Base-by-base conservation (phyloP, 2,888 invertebrate genomes). In the Scaptomyza cyrtandrae region DNA sequence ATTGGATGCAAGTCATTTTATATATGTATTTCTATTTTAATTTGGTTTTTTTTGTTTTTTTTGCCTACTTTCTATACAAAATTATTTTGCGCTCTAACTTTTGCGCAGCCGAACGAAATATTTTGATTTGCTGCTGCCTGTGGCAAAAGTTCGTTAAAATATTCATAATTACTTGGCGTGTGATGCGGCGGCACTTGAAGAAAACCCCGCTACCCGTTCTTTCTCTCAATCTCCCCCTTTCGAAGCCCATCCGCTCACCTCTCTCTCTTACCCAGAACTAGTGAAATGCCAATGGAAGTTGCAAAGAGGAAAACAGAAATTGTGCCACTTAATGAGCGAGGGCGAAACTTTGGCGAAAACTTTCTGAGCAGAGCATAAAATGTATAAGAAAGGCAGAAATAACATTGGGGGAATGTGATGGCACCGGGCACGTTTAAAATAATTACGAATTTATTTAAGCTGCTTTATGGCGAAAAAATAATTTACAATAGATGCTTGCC, bases 371-470 rank as follows among this genome's bases (percentile, higher is more conserved):
- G 50, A 61, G 61, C 78, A 64, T 45, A 49, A 72, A 79, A 69
- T 59, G 61, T 69, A 29, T 62, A 62, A 79, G 75, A 67, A 75
- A 62, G 24, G 24, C 43, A 50, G 41, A 16, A 39, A 14, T 43
- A 41, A 9, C 33, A 9, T 14, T 7, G 55, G 41, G 63, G 59
- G 70, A 6, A 24, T 4, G 11, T 1, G n/a, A 11, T 63, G 63
- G 72, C 64, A 64, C 52, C 52, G 64, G 80, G 75, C 66, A 73
- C 85, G 74, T 85, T 88, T 88, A 85, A 85, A 85, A 85, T 85
- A 88, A 85, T 85, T 88, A 88, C 88, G 71, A 85, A 80, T 85
- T 85, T 86, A 88, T 85, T 85, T 85, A 85, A 85, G 85, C 88
- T 88, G 68, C 85, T 85, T 78, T 77, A 83, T 67, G 79, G 67